Base-by-base conservation (phyloP, 2,113 vertebrate genomes). In the Ceyx margarethae region DNA sequence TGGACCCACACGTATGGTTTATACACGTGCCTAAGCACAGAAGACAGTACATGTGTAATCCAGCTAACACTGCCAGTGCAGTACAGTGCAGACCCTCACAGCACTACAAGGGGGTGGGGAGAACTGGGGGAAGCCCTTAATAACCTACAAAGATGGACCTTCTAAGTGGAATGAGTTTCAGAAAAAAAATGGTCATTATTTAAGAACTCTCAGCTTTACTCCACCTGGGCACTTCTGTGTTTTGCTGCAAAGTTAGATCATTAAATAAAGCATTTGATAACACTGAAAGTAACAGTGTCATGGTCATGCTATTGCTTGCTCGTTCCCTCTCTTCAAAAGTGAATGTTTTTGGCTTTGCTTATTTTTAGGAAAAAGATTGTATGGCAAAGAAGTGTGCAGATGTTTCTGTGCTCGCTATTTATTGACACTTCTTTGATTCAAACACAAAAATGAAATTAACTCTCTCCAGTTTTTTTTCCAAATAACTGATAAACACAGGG, bases 101-200 rank as follows among this genome's bases (percentile, higher is more conserved):
- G 43, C 14, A 35, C 7, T 54, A 25, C 54, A 60, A 7, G 2
- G 3, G 8, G 1, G 2, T 7, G 21, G 2, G 1, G 4, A 1
- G 8, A 8, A 5, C 22, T 22, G 10, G 15, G 13, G 10, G 6
- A 33, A 78, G 5, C 5, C 5, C 20, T 53, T 60, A 56, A 31
- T 25, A 64, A 54, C 40, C 8, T 45, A 31, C 9, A 73, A 50
- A 89, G 25, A 46, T 20, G 9, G 25, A 58, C 1, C 4, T 90
- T 69, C 54, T 33, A 35, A 48, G 11, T 26, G 21, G 3, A 66
- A 82, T 42, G 37, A 7, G 12, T 5, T 76, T 85, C 25, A 21
- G 46, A 66, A 67, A 60, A 80, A 26, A 56, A 56, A 60, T 2
- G 3, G 2, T 28, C 69, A 14, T 23, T 43, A 48, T 6, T 69